Percentiles rank a stretch among this genome's conserved stretches.
phyloP scores from a whole-genome alignment of 2,797 vertebrate genomes.

The Dendrocincla tyrannina region DNA sequence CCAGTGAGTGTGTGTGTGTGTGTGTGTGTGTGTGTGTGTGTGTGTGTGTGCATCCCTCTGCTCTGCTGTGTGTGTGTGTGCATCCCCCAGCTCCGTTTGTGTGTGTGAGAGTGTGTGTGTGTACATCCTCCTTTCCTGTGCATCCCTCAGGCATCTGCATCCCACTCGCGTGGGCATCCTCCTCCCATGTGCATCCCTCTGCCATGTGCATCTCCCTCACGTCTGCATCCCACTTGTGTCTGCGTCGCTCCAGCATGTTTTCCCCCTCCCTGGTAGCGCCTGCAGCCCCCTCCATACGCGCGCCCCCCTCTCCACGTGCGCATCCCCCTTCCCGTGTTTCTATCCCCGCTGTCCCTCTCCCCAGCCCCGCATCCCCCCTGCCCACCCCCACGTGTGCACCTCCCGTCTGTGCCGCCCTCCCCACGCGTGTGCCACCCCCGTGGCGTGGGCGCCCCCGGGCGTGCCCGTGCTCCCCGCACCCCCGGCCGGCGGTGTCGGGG shows the following conservation, averaged over 20 bases:
- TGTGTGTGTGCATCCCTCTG: no score
- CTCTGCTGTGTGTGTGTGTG: background rate
- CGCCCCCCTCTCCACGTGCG: background rate
- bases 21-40: background rate
- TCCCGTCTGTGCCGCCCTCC: background rate
- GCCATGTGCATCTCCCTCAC: conserved; percentile 1
- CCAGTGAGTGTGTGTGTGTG: background rate
- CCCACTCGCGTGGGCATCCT: conserved; percentile 19
- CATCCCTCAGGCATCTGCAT: background rate
- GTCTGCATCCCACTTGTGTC: conserved; percentile 4
- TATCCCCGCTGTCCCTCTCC: background rate
- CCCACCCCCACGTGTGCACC: background rate
- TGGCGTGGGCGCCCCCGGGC: background rate
- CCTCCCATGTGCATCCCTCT: conserved; percentile 13
- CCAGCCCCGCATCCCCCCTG: background rate
- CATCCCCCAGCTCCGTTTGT: background rate
- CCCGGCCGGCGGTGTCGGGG: background rate
- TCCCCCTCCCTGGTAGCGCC: background rate
- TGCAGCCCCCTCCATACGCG: background rate
- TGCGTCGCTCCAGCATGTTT: background rate
- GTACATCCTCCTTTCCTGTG: background rate
- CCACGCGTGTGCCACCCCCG: background rate
- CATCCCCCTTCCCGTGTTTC: background rate
- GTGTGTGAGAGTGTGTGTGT: no score
- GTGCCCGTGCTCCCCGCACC: background rate